Evolutionary conservation across 2,797 vertebrate species (phyloP).

Genomic region (Apogon talboti): DNA sequence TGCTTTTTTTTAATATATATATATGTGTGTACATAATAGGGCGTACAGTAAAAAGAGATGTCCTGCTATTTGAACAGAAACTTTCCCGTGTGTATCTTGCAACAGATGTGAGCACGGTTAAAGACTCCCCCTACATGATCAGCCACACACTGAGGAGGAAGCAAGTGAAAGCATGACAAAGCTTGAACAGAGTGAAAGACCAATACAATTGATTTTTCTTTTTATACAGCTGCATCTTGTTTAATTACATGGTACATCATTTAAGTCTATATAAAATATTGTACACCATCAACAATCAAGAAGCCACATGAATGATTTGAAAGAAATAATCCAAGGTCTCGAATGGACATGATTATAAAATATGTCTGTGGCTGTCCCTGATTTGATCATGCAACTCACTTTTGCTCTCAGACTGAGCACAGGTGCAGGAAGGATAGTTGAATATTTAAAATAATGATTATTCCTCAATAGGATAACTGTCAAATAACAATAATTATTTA

Average conservation of each 20-base stretch:
- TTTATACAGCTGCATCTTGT: conserved; percentile 23
- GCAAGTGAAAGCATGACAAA: conserved; percentile 72
- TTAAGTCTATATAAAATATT: not conserved
- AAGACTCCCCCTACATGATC: conserved; percentile 37
- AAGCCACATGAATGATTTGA: not conserved
- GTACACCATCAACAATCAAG: not conserved
- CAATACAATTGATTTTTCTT: conserved; percentile 36
- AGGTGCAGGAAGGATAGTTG: no score
- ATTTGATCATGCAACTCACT: not conserved
- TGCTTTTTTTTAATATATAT: conserved; percentile 5
- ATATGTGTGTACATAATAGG: not conserved
- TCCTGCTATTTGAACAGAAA: conserved; percentile 41
- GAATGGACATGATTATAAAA: no score
- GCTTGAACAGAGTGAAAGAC: no score
- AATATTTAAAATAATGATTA: no score
- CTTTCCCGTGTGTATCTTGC: conserved; percentile 40
- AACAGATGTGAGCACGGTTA: conserved; percentile 55
- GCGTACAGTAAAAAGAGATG: not conserved
- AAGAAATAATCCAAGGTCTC: no score
- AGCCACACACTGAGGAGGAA: conserved; percentile 55
- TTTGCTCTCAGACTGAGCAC: conserved; percentile 4
- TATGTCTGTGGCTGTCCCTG: conserved; percentile 26
- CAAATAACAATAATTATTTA: no score
- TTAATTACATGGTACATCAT: not conserved
- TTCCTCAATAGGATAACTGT: no score